Evolutionary conservation across 2,888 invertebrate genomes (phyloP).

Genomic region (Cyclophora punctaria): DNA sequence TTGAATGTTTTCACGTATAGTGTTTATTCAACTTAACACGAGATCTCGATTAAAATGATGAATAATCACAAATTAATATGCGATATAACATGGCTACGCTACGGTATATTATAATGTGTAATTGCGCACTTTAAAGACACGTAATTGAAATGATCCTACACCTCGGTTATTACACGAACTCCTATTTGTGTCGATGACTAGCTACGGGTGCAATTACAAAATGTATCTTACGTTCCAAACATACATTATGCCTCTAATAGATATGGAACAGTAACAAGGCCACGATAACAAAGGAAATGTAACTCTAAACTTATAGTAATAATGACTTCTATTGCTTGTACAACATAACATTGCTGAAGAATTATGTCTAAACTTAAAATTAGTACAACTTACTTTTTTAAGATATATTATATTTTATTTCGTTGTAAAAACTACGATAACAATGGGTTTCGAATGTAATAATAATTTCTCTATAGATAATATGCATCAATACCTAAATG

Average conservation of each 20-base stretch:
- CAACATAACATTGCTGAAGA: conserved; percentile 25
- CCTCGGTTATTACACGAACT: conserved; percentile 12
- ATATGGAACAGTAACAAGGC: conserved; percentile 22
- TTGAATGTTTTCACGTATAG: conserved; percentile 28
- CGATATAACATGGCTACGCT: conserved; percentile 17
- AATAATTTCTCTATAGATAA: conserved; percentile 25
- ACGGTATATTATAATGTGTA: conserved; percentile 25
- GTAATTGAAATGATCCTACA: conserved; percentile 19
- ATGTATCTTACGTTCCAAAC: conserved; percentile 25
- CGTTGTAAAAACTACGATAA: conserved; percentile 70
- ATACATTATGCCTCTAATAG: conserved; percentile 12
- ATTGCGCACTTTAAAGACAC: conserved; percentile 51
- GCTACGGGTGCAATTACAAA: conserved; percentile 46
- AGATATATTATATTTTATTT: conserved; percentile 46
- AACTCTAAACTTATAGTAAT: conserved; percentile 13
- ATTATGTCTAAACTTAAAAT: conserved; percentile 25
- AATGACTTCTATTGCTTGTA: conserved; percentile 21
- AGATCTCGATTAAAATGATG: conserved; percentile 6
- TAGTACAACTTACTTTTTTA: conserved; percentile 36
- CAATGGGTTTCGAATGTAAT: conserved; percentile 42
- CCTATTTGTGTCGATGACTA: conserved; percentile 28
- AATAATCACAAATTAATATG: conserved; percentile 8
- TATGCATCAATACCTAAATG: conserved; percentile 6
- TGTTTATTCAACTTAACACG: conserved; percentile 8
- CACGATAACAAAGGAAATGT: conserved; percentile 25